phyloP scores from a whole-genome alignment of 2,113 vertebrate species.

The Porphyrio hochstetteri region DNA sequence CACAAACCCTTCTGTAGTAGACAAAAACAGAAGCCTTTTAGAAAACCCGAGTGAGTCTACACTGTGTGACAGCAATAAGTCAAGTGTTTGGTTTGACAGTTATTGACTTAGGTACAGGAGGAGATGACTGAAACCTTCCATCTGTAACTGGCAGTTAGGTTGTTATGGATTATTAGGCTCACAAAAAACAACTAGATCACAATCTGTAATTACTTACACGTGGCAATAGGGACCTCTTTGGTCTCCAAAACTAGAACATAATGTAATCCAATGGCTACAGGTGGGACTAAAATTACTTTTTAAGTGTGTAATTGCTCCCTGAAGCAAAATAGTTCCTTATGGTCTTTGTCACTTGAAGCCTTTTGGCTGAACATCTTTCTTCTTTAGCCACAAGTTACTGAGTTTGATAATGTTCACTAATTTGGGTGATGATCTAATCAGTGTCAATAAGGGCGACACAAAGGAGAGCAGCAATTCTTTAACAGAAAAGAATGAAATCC shows the following conservation, averaged over 20 bases:
- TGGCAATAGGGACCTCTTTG: background rate
- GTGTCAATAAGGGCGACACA: background rate
- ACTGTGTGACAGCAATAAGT: background rate
- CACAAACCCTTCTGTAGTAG: background rate
- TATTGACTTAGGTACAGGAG: conserved; percentile 1
- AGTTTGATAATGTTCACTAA: background rate
- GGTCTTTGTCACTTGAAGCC: conserved; percentile 8
- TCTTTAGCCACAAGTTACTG: background rate
- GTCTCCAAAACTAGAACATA: conserved; percentile 10
- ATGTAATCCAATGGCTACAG: conserved; percentile 25
- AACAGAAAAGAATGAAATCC: background rate
- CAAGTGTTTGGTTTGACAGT: background rate
- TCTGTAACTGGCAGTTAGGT: background rate
- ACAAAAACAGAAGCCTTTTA: background rate
- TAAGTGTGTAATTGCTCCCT: conserved; percentile 30
- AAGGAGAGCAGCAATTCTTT: background rate
- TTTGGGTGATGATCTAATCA: background rate
- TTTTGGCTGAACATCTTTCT: background rate
- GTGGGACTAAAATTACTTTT: conserved; percentile 34
- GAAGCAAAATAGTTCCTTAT: conserved; percentile 41
- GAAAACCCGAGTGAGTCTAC: background rate
- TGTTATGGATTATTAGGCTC: conserved; percentile 48
- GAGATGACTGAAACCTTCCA: background rate
- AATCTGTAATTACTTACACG: conserved; percentile 40
- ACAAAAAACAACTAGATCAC: conserved; percentile 23